Percentiles rank a stretch among this genome's conserved stretches.
These are phyloP conservation scores for silkworm (Bombyx mori) DNA, from an alignment of 1,140 invertebrate genomes.

Conservation along the genomic window ASM3026992v2 NC_085110.1:10091001-10091500, in stretches of 20 bases:
- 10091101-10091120: too few species aligned
- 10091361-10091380: constrained; percentile 60
- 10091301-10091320: constrained; percentile 72
- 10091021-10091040: too few species aligned
- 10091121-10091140: too few species aligned
- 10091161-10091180: too few species aligned
- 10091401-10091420: constrained; percentile 73
- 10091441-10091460: constrained; percentile 70
- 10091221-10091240: constrained; percentile 44
- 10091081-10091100: too few species aligned
- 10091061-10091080: too few species aligned
- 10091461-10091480: constrained; percentile 65
- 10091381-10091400: constrained; percentile 76
- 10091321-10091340: constrained; percentile 70
- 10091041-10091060: too few species aligned
- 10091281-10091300: constrained; percentile 72
- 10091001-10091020: too few species aligned
- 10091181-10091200: too few species aligned
- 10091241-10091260: constrained; percentile 67
- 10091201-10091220: too few species aligned
- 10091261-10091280: constrained; percentile 71
- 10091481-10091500: constrained; percentile 77
- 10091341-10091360: constrained; percentile 66
- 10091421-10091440: constrained; percentile 55
- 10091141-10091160: too few species aligned